phyloP scores from a whole-genome alignment of 1,140 invertebrate species.

The Amphibalanus amphitrite region DNA sequence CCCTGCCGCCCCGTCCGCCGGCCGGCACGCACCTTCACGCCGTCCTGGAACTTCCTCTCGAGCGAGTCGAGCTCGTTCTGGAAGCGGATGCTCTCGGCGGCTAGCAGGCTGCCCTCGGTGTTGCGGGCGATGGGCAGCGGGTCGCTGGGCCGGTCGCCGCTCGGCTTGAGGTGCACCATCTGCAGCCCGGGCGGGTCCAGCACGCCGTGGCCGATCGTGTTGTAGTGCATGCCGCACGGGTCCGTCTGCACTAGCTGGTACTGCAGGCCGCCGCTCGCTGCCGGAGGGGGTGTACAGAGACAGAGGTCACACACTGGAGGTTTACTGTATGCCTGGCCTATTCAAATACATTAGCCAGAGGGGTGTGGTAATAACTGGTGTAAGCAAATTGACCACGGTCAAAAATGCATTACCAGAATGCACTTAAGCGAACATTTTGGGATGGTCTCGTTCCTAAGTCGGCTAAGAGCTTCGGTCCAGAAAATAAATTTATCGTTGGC shows the following conservation, averaged over 20 bases:
- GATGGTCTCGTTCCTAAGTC: too few relatives aligned
- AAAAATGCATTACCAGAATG: too few relatives aligned
- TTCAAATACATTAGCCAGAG: too few relatives aligned
- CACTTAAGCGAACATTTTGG: too few relatives aligned
- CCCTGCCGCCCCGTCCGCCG: background rate
- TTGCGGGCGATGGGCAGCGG: slow-evolving; percentile 9
- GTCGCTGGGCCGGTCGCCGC: slow-evolving; percentile 18
- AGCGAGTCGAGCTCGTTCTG: slow-evolving; percentile 31
- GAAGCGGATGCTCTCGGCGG: slow-evolving; percentile 12
- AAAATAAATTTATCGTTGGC: too few relatives aligned
- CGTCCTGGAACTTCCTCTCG: background rate
- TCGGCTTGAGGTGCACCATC: slow-evolving; percentile 16
- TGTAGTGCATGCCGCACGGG: slow-evolving; percentile 7
- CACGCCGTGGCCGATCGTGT: slow-evolving; percentile 29
- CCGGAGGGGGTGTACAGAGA: background rate
- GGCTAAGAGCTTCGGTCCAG: too few relatives aligned
- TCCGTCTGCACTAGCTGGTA: background rate
- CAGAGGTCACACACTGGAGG: too few relatives aligned
- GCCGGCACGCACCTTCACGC: background rate
- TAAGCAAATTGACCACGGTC: too few relatives aligned
- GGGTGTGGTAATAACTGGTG: too few relatives aligned
- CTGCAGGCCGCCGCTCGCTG: background rate
- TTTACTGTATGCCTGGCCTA: too few relatives aligned
- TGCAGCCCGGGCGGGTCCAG: slow-evolving; percentile 27
- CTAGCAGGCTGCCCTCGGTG: slow-evolving; percentile 15